phyloP scores from a whole-genome alignment of 2,888 invertebrate genomes.

The Serrognathus titanus region DNA sequence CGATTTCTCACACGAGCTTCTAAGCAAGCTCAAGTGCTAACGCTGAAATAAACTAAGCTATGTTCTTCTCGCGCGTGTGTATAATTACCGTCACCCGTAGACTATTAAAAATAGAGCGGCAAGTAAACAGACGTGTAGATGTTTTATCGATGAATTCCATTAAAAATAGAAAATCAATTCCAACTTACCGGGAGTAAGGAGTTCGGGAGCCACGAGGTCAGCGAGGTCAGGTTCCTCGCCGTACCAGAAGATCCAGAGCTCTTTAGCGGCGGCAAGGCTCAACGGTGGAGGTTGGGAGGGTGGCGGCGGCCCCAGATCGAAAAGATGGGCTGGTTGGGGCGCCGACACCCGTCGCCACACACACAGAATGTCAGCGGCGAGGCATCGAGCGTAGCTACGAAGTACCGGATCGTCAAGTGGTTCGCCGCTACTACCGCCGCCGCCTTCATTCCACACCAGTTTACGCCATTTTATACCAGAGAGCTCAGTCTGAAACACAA shows the following conservation, averaged over 20 bases:
- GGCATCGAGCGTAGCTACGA: conserved; percentile 85
- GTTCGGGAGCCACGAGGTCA: conserved; percentile 79
- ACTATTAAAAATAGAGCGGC: no score
- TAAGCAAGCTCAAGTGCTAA: no score
- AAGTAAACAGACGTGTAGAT: no score
- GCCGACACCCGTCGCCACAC: conserved; percentile 92
- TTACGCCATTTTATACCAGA: conserved; percentile 99
- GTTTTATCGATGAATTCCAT: no score
- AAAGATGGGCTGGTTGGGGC: conserved; percentile 49
- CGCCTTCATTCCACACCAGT: conserved; percentile 76
- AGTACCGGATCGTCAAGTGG: conserved; percentile 88
- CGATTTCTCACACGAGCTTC: no score
- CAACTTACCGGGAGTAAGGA: conserved; percentile 79
- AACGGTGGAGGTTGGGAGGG: conserved; percentile 65
- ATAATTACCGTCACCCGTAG: no score
- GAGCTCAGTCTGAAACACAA: conserved; percentile 82
- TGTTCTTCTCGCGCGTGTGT: no score
- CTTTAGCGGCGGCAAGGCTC: conserved; percentile 85
- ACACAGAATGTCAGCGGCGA: conserved; percentile 93
- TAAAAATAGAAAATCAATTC: no score
- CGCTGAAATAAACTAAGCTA: no score
- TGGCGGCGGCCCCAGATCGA: conserved; percentile 53
- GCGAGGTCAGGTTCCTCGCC: conserved; percentile 92
- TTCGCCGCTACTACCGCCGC: conserved; percentile 52
- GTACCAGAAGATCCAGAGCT: conserved; percentile 99